Conservation (phyloP, 2,113 vertebrate genomes). For the Perognathus longimembris region DNA sequence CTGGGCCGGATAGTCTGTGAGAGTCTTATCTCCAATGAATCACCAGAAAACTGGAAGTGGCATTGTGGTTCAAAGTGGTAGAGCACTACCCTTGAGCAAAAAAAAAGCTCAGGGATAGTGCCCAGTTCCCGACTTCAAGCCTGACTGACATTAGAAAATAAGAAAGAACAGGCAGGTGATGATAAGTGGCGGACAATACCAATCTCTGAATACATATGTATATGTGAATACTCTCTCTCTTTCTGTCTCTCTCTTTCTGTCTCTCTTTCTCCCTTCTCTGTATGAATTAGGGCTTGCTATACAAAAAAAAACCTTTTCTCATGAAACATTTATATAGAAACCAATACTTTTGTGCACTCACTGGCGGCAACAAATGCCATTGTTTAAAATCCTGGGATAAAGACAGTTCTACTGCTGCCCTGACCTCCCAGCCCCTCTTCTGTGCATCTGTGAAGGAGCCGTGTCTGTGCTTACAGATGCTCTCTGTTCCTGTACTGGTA, state of each 20-base stretch:
- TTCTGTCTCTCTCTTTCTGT: no score
- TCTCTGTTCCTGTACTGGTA: constrained; percentile 2
- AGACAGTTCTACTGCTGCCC: neutral
- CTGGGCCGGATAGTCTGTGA: no score
- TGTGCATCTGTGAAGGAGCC: neutral
- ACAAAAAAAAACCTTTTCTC: neutral
- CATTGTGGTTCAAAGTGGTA: no score
- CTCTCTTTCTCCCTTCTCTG: no score
- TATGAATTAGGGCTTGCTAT: neutral
- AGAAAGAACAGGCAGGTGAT: neutral
- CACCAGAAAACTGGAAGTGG: no score
- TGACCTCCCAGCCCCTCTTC: neutral
- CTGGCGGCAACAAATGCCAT: neutral
- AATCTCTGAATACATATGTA: neutral
- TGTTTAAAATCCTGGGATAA: neutral
- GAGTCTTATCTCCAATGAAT: no score
- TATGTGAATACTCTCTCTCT: neutral
- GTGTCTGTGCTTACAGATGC: neutral
- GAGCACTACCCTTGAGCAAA: no score
- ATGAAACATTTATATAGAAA: neutral
- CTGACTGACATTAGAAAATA: no score
- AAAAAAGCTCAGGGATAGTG: no score
- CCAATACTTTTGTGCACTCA: neutral
- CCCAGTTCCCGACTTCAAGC: no score
- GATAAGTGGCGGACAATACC: neutral